Percentiles rank a stretch among this genome's conserved stretches.
phyloP scores from a whole-genome alignment of 2,888 invertebrate genomes.

The Lacanobia oleracea region DNA sequence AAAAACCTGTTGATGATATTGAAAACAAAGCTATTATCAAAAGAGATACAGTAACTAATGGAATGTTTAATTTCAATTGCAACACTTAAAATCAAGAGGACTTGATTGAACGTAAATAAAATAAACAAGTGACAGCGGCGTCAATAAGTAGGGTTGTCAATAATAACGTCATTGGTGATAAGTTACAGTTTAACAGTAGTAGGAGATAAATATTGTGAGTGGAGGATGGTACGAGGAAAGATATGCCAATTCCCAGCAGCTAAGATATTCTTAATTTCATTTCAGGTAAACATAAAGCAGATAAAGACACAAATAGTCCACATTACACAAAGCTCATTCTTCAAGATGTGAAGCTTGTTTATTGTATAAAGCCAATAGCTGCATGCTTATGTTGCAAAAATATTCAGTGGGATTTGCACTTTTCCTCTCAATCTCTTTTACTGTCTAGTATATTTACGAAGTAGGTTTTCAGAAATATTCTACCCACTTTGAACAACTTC shows the following conservation, averaged over 20 bases:
- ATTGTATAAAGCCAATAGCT: no score
- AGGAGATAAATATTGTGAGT: not conserved
- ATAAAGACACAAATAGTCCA: no score
- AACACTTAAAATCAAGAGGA: conserved; percentile 39
- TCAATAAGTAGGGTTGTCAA: conserved; percentile 11
- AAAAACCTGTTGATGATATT: conserved; percentile 14
- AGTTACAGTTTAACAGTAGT: not conserved
- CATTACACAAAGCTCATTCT: no score
- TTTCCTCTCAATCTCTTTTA: not conserved
- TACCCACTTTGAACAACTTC: not conserved
- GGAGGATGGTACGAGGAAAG: no score
- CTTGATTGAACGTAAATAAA: conserved; percentile 14
- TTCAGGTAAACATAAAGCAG: no score
- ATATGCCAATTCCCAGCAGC: no score
- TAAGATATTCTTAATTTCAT: no score
- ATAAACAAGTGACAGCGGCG: conserved; percentile 24
- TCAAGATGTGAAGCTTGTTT: no score
- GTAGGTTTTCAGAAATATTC: not conserved
- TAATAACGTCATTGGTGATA: not conserved
- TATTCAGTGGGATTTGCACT: not conserved
- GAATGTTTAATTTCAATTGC: conserved; percentile 39
- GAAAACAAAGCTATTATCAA: conserved; percentile 27
- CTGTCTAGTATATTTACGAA: no score
- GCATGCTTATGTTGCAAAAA: not conserved
- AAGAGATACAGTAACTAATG: conserved; percentile 46